phyloP scores from a whole-genome alignment of 2,797 vertebrate genomes.

The Furcifer pardalis region DNA sequence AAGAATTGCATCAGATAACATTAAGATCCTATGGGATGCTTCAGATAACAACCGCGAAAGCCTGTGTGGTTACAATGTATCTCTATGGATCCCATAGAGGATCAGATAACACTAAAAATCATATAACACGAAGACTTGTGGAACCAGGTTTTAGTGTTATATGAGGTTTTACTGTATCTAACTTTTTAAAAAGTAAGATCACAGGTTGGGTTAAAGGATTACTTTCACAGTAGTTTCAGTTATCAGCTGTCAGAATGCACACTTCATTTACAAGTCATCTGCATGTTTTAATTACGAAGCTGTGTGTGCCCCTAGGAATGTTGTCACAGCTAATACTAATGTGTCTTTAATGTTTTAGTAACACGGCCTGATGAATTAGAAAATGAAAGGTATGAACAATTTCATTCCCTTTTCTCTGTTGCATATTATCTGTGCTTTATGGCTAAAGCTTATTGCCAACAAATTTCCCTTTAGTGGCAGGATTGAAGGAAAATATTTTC shows the following conservation, averaged over 20 bases:
- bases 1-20: too few species aligned
- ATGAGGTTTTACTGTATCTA: too few species aligned
- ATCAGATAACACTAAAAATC: too few species aligned
- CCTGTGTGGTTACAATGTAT: too few species aligned
- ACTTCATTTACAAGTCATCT: background rate
- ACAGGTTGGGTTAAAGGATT: background rate
- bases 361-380: slow-evolving; percentile 85
- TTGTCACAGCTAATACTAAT: slow-evolving; percentile 73
- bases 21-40: too few species aligned
- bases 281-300: slow-evolving; percentile 34
- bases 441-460: background rate
- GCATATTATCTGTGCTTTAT: slow-evolving; percentile 25
- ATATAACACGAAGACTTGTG: too few species aligned
- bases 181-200: background rate
- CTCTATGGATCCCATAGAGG: too few species aligned
- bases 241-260: background rate
- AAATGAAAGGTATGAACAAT: slow-evolving; percentile 89
- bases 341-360: slow-evolving; percentile 84
- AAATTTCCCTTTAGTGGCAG: background rate
- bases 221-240: background rate
- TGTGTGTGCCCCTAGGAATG: slow-evolving; percentile 63
- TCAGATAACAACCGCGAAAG: too few species aligned
- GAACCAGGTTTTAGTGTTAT: too few species aligned
- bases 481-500: background rate
- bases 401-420: slow-evolving; percentile 55